phyloP scores from a whole-genome alignment of 2,113 vertebrate genomes.

The Amblyornis subalaris region DNA sequence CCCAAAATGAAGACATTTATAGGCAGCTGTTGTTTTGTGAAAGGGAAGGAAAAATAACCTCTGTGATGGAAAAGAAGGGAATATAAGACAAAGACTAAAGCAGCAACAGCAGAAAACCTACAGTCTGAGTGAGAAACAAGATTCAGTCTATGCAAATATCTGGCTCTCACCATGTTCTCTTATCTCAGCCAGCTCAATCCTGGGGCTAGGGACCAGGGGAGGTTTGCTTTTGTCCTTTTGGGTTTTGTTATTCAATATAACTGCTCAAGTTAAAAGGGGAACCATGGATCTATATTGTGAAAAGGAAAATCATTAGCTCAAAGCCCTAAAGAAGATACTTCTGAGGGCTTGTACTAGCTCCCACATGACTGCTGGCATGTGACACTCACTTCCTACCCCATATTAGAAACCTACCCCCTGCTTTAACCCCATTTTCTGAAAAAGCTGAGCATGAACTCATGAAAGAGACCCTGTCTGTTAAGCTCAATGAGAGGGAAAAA shows the following conservation, averaged over 20 bases:
- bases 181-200: neutral
- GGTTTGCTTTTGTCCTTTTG: neutral
- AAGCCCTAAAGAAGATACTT: neutral
- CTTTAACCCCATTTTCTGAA: neutral
- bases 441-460: neutral
- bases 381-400: neutral
- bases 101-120: neutral
- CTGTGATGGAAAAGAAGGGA: neutral
- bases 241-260: neutral
- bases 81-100: neutral
- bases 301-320: neutral
- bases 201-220: neutral
- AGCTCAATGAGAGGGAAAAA: neutral
- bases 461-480: neutral
- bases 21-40: neutral
- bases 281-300: neutral
- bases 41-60: neutral
- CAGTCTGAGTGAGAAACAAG: neutral
- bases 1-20: neutral
- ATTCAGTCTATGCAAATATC: neutral
- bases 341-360: neutral
- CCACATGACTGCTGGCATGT: neutral
- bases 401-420: neutral
- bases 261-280: neutral
- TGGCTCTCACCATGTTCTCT: neutral